Evolutionary conservation across 2,888 invertebrate genomes (phyloP).

Genomic region (Melanostoma mellinum): DNA sequence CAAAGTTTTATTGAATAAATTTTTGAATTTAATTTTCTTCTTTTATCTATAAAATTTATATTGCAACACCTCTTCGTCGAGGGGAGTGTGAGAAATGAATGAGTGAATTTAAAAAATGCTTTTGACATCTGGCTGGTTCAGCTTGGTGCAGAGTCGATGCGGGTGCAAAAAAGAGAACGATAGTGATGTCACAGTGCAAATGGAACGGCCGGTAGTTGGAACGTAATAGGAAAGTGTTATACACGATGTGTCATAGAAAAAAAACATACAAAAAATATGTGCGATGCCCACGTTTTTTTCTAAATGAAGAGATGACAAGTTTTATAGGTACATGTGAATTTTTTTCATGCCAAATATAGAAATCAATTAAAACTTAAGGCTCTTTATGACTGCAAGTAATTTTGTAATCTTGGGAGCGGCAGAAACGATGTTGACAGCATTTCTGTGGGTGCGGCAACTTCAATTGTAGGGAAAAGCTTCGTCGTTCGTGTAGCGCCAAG

Average conservation of each 20-base stretch:
- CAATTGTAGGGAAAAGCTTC: too few species aligned
- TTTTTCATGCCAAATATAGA: too few species aligned
- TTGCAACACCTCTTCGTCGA: conserved; percentile 62
- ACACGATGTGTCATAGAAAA: conserved; percentile 49
- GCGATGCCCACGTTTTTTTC: not conserved
- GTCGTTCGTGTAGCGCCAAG: too few species aligned
- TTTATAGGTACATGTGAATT: not conserved
- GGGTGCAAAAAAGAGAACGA: conserved; percentile 30
- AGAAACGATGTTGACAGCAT: too few species aligned
- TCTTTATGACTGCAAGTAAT: too few species aligned
- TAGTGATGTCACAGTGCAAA: conserved; percentile 8
- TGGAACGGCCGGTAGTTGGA: conserved; percentile 26
- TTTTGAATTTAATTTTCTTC: conserved; percentile 50
- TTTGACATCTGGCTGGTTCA: conserved; percentile 65
- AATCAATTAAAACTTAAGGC: too few species aligned
- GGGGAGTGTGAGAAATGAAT: conserved; percentile 67
- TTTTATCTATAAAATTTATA: conserved; percentile 67
- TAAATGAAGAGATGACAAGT: not conserved
- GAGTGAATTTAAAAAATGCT: conserved; percentile 62
- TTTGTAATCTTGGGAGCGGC: too few species aligned
- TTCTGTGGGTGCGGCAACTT: too few species aligned
- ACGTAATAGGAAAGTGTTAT: conserved; percentile 38
- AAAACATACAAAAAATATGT: conserved; percentile 2
- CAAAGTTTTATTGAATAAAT: conserved; percentile 37
- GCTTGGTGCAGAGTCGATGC: conserved; percentile 34